These are phyloP conservation scores for Corythornis madagascariensis DNA, from an alignment of 2,113 vertebrate genomes.

Conservation along the genomic window DNA sequence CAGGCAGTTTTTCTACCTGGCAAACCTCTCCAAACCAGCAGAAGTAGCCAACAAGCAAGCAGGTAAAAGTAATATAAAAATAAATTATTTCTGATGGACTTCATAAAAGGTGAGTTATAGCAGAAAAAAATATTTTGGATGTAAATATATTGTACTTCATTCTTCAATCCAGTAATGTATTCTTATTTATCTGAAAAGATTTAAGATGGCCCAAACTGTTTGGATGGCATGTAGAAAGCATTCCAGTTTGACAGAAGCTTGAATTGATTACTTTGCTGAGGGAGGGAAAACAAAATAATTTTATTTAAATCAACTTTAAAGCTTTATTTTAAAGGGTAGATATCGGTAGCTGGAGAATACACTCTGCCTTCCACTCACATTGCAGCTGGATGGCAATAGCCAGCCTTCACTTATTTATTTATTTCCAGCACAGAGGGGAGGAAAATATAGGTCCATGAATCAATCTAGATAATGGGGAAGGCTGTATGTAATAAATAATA, in stretches of 20 bases:
- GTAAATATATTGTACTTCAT: conserved; percentile 57
- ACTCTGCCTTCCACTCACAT: conserved; percentile 41
- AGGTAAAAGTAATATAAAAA: conserved; percentile 26
- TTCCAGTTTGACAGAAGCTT: conserved; percentile 58
- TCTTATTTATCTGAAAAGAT: conserved; percentile 56
- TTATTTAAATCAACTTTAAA: conserved; percentile 70
- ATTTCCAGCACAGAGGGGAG: conserved; percentile 73
- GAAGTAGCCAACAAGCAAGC: not conserved
- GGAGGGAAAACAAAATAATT: conserved; percentile 37
- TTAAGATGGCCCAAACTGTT: conserved; percentile 42
- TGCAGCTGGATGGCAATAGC: conserved; percentile 73
- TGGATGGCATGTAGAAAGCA: conserved; percentile 47
- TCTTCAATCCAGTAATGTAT: conserved; percentile 28
- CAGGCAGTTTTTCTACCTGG: conserved; percentile 7
- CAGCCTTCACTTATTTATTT: conserved; percentile 74
- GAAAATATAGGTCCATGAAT: conserved; percentile 90
- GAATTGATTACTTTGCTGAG: conserved; percentile 62
- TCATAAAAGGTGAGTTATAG: conserved; percentile 48
- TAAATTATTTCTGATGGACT: conserved; percentile 49
- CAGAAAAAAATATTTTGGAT: conserved; percentile 35
- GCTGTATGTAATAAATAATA: conserved; percentile 99
- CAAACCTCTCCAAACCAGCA: not conserved
- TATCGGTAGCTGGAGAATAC: conserved; percentile 70
- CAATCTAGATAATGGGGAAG: conserved; percentile 96
- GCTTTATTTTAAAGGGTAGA: conserved; percentile 68